These are phyloP conservation scores for Varanus komodoensis DNA, from an alignment of 2,113 vertebrate species.

Conservation along the genomic window DNA sequence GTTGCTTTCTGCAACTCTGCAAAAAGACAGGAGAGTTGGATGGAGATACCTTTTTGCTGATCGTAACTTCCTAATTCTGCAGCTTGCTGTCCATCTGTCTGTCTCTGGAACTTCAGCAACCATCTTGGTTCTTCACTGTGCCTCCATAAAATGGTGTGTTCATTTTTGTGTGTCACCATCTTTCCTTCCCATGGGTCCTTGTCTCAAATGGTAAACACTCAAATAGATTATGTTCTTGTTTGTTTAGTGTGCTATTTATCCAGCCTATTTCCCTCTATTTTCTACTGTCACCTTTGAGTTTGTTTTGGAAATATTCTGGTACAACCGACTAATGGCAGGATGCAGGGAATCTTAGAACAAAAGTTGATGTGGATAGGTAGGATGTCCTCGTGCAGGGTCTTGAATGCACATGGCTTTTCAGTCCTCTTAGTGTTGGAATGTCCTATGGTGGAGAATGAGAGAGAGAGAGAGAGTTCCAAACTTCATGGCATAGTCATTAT, in stretches of 20 bases:
- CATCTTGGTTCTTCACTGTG: not conserved
- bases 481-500: not conserved
- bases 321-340: slow-evolving; percentile 73
- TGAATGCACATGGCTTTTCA: not conserved
- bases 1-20: too few species aligned
- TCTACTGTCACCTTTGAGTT: slow-evolving; percentile 79
- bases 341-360: slow-evolving; percentile 78
- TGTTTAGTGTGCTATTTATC: slow-evolving; percentile 32
- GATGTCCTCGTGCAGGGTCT: slow-evolving; percentile 14
- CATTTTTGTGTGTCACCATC: not conserved
- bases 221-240: slow-evolving; percentile 41
- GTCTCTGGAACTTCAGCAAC: not conserved
- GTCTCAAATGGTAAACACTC: slow-evolving; percentile 12
- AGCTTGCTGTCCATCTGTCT: not conserved
- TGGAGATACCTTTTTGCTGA: not conserved
- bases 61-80: not conserved
- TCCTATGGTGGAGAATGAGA: not conserved
- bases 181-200: slow-evolving; percentile 1
- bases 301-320: slow-evolving; percentile 82
- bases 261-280: slow-evolving; percentile 66
- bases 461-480: not conserved
- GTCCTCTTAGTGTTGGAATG: not conserved
- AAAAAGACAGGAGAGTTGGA: not conserved
- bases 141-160: not conserved
- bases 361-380: slow-evolving; percentile 61